Conservation (phyloP, 2,113 vertebrate species). For the Pampusana beccarii region DNA sequence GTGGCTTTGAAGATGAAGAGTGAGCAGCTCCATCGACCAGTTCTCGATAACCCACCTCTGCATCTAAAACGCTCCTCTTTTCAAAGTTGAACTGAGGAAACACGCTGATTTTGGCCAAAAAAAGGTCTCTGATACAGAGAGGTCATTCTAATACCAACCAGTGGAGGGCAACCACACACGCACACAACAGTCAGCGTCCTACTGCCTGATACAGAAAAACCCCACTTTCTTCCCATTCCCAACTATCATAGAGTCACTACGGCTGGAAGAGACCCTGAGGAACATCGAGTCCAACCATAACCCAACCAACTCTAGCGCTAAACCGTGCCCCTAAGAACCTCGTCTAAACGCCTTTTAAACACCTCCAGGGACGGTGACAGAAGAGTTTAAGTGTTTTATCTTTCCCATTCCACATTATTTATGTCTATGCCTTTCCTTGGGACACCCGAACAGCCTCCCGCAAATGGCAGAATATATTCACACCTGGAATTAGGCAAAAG, state of each 20-base stretch:
- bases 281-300: too few species aligned
- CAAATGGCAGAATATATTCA: background rate
- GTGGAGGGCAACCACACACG: constrained; percentile 36
- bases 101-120: background rate
- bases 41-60: background rate
- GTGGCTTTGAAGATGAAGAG: too few species aligned
- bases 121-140: background rate
- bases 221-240: background rate
- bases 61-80: background rate
- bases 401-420: background rate
- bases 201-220: background rate
- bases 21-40: too few species aligned
- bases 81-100: background rate
- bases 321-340: too few species aligned
- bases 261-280: too few species aligned
- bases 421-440: background rate
- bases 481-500: background rate
- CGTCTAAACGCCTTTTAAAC: too few species aligned
- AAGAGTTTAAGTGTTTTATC: background rate
- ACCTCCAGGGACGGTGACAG: too few species aligned
- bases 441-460: background rate
- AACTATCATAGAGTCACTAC: background rate
- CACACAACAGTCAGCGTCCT: background rate
- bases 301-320: too few species aligned
- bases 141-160: background rate